Evolutionary conservation across 1,140 invertebrate genomes (phyloP).

Genomic region (Muscidifurax raptorellus): DNA sequence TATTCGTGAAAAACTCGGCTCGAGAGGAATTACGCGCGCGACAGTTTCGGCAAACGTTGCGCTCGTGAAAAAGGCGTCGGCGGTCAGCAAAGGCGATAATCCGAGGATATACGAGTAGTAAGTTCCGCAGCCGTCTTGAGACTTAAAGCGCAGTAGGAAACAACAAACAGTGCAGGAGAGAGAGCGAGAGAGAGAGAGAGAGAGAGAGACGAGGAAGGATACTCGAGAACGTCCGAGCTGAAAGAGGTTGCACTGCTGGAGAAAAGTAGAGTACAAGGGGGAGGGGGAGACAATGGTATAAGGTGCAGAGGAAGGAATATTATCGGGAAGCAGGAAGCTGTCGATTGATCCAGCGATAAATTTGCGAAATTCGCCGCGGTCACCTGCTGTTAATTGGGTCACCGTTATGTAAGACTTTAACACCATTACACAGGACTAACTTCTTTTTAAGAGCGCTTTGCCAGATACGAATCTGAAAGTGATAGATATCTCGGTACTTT

Average conservation of each 20-base stretch:
- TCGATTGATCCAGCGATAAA: constrained; percentile 5
- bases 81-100: neutral
- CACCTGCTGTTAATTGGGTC: constrained; percentile 2
- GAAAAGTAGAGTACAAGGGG: neutral
- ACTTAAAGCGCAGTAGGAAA: neutral
- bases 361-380: neutral
- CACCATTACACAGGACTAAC: neutral
- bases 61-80: neutral
- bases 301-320: neutral
- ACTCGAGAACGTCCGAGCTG: neutral
- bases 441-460: neutral
- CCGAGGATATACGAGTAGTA: neutral
- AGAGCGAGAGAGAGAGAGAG: too few relatives aligned
- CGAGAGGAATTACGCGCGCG: neutral
- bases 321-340: neutral
- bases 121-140: neutral
- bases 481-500: neutral
- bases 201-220: neutral
- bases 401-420: neutral
- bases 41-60: neutral
- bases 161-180: neutral
- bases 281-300: neutral
- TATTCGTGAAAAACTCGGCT: neutral
- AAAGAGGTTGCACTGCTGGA: neutral
- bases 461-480: neutral